Base-by-base conservation (phyloP, 1,140 invertebrate genomes). In the Plutomurus gul region DNA sequence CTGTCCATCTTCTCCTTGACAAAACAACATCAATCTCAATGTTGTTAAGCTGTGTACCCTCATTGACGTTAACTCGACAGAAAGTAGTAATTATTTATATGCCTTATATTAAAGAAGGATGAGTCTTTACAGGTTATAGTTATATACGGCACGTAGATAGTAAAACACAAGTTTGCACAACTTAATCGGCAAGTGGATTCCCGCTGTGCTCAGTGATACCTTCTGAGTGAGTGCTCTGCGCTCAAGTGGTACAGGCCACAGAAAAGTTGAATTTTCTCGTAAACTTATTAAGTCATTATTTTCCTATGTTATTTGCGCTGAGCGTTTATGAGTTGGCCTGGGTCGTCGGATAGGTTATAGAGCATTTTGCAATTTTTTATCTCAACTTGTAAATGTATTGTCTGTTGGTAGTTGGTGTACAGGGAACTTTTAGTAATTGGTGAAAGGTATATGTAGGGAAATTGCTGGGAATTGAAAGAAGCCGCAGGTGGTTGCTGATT, bases 21-120 rank as follows among this genome's bases (percentile, higher is more conserved):
- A 18, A 65, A 65, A 65, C 56, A 27, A 65, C 56, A 65, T 65
- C 56, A 65, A 65, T 65, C 56, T 65, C 30, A 36, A 27, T 33
- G 22, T 65, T n/a, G 56, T 65, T 65, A 65, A 65, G 13, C n/a
- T n/a, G n/a, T 18, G 20, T 33, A 36, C 20, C 22, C 36, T 65
- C 36, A 65, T 65, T 65, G 36, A 65, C 56, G n/a, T n/a, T n/a
- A n/a, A n/a, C n/a, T n/a, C n/a, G n/a, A n/a, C n/a, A n/a, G n/a
- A n/a, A n/a, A n/a, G n/a, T n/a, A n/a, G n/a, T n/a, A n/a, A n/a
- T n/a, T n/a, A n/a, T n/a, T n/a, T n/a, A n/a, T n/a, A n/a, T n/a
- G n/a, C n/a, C n/a, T n/a, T n/a, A n/a, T n/a, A n/a, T n/a, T n/a
- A n/a, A n/a, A n/a, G n/a, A n/a, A n/a, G n/a, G n/a, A n/a, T n/a